Evolutionary conservation across 2,888 invertebrate species (phyloP), one percentile per base, ranked within the genome.

Genomic region (Drosophila lutescens): DNA sequence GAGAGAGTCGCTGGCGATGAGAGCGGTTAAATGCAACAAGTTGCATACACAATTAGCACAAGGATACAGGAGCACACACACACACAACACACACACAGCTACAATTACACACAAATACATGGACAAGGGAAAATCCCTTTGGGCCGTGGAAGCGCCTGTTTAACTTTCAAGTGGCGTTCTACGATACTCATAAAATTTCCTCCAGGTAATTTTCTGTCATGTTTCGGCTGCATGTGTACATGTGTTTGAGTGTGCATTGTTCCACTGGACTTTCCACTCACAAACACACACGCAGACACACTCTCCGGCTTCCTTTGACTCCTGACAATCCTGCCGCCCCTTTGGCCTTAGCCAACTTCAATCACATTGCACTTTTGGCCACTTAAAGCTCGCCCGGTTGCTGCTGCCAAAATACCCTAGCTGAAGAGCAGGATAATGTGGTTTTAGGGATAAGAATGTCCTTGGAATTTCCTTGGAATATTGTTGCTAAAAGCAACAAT

Each of bases 41-140:
- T 86, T 88, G 88, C 88, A 80, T 86, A 83, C 86, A 86, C 88
- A 85, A 85, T 85, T 85, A 85, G 88, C 86, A 87, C 78, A 77
- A 47, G 73, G 56, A 72, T 72, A 53, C 51, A 47, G 44, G 20
- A n/a, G 47, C 59, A 56, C 65, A 71, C 74, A 59, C 49, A 66
- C 49, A 63, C 44, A 51, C 51, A 46, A 60, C 30, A 10, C 50
- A 51, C 51, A 46, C 58, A 17, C 41, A 59, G 15, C 9, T 26
- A n/a, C n/a, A 26, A n/a, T 9, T 43, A 59, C 56, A 44, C 26
- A 34, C 47, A 36, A 34, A 41, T 20, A 30, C 30, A 9, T 32
- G 32, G 40, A 10, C 26, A 34, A 26, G 13, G 56, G 57, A 23
- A 38, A 57, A 53, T 50, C 66, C 77, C 72, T 79, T 76, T 65